Evolutionary conservation across 2,113 vertebrate species (phyloP), one percentile per base, ranked within the genome.

Genomic region (Colaptes auratus): DNA sequence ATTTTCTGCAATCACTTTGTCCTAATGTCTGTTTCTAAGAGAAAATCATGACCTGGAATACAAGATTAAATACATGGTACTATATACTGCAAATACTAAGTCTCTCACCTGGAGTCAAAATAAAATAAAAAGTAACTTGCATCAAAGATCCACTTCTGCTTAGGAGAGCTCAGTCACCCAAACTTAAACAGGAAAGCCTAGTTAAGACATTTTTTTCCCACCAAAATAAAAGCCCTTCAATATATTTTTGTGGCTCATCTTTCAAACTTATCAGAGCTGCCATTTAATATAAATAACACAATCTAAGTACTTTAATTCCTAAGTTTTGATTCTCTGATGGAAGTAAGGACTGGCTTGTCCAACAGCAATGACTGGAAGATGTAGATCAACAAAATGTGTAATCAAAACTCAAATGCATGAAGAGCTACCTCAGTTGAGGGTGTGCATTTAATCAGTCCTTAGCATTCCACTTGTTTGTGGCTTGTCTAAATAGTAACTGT

Each of bases 391-490:
- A 13, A 58, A 48, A 5, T 2, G 2, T 23, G 10, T 14, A 3
- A 81, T 48, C 23, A 48, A 75, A 77, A 56, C 15, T 48, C 30
- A 61, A 81, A 63, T 19, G 35, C 7, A 64, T 42, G 70, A 12
- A 35, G 21, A 64, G 35, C 24, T 65, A 52, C 10, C 33, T 83
- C 0, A 0, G 15, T 0, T 58, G 24, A 72, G 17, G 28, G 20
- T 20, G 3, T 10, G 17, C 3, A 36, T 61, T 82, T 89, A 24
- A 78, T 42, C 18, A 55, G 7, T 20, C 5, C 21, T 15, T 33
- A 82, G 36, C 39, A 71, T 56, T 59, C 9, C 9, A 15, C 11
- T 65, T 70, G 30, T 14, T 74, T 83, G 64, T 77, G 12, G 44
- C 53, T 39, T 31, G 3, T 89, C 17, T 64, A 42, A 82, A 60